Percentiles rank a stretch among this genome's conserved stretches.
Evolutionary conservation across 2,888 invertebrate species (phyloP).

Genomic region (Oeneis ivallda): DNA sequence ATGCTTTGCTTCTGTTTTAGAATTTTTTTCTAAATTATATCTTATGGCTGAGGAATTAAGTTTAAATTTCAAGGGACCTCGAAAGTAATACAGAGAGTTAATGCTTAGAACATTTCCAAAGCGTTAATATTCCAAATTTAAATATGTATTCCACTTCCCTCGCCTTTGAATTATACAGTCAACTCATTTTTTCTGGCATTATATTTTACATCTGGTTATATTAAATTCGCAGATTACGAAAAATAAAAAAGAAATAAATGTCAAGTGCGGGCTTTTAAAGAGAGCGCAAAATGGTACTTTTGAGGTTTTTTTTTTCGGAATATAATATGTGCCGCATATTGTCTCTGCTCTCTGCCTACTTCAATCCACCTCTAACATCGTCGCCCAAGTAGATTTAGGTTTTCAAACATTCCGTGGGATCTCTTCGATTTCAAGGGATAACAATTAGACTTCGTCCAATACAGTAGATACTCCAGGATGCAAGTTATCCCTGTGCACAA

Average conservation of each 20-base stretch:
- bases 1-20: conserved; percentile 46
- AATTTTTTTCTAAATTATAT: conserved; percentile 42
- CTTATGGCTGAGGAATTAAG: conserved; percentile 44
- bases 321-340: conserved; percentile 61
- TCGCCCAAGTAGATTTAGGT: too few relatives aligned
- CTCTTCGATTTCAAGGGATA: too few relatives aligned
- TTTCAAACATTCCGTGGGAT: too few relatives aligned
- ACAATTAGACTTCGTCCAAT: too few relatives aligned
- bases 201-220: conserved; percentile 65
- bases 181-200: conserved; percentile 53
- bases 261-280: conserved; percentile 63
- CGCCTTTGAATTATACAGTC: conserved; percentile 60
- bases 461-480: too few relatives aligned
- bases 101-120: conserved; percentile 41
- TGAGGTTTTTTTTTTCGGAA: conserved; percentile 48
- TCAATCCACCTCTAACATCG: too few relatives aligned
- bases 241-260: conserved; percentile 70
- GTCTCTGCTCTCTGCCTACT: conserved; percentile 47
- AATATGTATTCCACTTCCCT: conserved; percentile 55
- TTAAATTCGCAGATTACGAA: conserved; percentile 72
- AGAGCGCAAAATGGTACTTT: conserved; percentile 30
- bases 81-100: conserved; percentile 32
- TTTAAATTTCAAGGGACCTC: conserved; percentile 32
- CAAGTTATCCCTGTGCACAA: too few relatives aligned
- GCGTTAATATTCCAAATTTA: conserved; percentile 58